phyloP scores from a whole-genome alignment of 53 echinoderm and acorn worm species.

The Zoroaster sp. region DNA sequence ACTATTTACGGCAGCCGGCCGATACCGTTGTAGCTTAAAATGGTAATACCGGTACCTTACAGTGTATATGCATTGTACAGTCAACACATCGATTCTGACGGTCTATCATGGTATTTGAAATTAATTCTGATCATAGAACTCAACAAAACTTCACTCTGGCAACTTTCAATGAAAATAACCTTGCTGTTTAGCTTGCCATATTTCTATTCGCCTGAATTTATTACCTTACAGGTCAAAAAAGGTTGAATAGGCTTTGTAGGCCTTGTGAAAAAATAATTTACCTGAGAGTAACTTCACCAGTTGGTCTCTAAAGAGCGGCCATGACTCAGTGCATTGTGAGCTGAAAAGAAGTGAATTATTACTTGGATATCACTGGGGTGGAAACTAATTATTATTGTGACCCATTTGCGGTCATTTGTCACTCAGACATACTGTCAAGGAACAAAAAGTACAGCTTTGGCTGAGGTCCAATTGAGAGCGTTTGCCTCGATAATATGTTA shows the following conservation, averaged over 20 bases:
- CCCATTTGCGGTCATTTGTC: slow-evolving; percentile 52
- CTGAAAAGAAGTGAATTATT: neutral
- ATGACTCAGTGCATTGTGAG: slow-evolving; percentile 7
- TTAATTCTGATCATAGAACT: too few species aligned
- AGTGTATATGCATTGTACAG: too few species aligned
- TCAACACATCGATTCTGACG: too few species aligned
- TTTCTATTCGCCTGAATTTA: neutral
- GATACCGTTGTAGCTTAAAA: too few species aligned
- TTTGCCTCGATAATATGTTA: neutral
- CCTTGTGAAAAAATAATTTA: neutral
- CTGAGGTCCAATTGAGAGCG: slow-evolving; percentile 20
- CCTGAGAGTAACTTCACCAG: neutral
- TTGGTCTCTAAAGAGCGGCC: slow-evolving; percentile 6
- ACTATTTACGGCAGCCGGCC: neutral
- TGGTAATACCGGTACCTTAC: too few species aligned
- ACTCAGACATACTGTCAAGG: slow-evolving; percentile 17
- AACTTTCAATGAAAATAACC: too few species aligned
- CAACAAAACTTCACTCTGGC: too few species aligned
- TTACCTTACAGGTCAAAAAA: neutral
- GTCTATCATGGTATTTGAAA: too few species aligned
- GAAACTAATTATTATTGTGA: slow-evolving; percentile 56
- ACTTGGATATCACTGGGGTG: slow-evolving; percentile 42
- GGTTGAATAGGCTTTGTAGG: neutral
- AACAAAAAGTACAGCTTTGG: slow-evolving; percentile 20
- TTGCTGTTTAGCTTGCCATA: too few species aligned